Base-by-base conservation (phyloP, 2,113 vertebrate species). In the Ochotona princeps region DNA sequence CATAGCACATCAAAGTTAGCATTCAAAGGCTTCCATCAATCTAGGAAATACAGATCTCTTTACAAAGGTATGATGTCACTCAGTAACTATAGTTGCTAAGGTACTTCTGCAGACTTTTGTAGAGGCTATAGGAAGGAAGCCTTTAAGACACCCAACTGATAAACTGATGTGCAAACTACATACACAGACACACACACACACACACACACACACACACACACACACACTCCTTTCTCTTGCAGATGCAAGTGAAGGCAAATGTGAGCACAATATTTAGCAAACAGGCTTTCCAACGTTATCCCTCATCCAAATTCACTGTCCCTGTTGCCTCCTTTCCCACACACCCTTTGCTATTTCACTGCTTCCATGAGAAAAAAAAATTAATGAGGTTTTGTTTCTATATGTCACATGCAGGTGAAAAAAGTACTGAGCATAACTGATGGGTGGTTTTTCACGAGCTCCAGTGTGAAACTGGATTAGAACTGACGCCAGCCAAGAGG, bases 11-110 rank as follows among this genome's bases (percentile, higher is more conserved):
- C 69, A 70, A 93, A 92, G 94, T 94, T 91, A 95, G 94, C 79
- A 92, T 95, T 96, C 94, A 84, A 94, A 93, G 84, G 57, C 89
- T 94, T 81, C 78, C 81, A 83, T 91, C 84, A 89, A 49, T 83
- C 69, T 78, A 87, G 87, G 89, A 78, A 96, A 76, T 63, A 73
- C 60, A 74, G 82, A 38, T 91, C 73, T 81, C 84, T 89, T 44
- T 76, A 74, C 28, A 74, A 51, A 78, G 67, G 81, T n/a, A 79
- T 67, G 90, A 65, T 65, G 75, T 92, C 87, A 89, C 23, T 61
- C 23, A 49, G 78, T 72, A 81, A 86, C 47, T 74, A 67, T 65
- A 51, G 75, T 60, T 89, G 86, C 89, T 76, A 84, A 66, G 60
- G 54, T 17, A 87, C 38, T 49, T 80, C 32, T 18, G 57, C 70